phyloP scores from a whole-genome alignment of 2,888 invertebrate species.

The Cryptocephalus moraei region DNA sequence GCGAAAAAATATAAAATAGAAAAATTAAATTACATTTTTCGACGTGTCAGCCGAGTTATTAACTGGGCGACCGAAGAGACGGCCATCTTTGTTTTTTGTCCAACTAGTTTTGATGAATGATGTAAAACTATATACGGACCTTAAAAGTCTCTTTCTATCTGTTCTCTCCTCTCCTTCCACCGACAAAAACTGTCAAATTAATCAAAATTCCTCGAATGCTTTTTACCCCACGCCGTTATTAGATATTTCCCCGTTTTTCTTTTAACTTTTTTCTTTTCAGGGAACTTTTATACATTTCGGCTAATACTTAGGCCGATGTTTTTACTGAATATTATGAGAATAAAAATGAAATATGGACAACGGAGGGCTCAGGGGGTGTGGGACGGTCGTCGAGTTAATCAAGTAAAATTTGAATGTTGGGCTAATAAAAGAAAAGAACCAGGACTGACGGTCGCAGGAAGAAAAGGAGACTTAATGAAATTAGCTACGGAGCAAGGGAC shows the following conservation, averaged over 20 bases:
- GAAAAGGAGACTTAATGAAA: not conserved
- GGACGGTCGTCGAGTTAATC: not conserved
- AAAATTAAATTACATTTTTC: slow-evolving; percentile 4
- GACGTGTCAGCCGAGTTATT: slow-evolving; percentile 31
- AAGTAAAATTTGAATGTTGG: not conserved
- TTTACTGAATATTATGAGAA: slow-evolving; percentile 12
- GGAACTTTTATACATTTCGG: slow-evolving; percentile 14
- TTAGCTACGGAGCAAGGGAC: not conserved
- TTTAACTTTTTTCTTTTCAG: slow-evolving; percentile 10
- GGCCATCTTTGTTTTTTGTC: slow-evolving; percentile 31
- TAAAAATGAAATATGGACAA: slow-evolving; percentile 13
- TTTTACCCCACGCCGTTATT: slow-evolving; percentile 23
- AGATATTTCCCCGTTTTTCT: slow-evolving; percentile 21
- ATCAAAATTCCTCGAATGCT: slow-evolving; percentile 29
- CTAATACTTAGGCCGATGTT: slow-evolving; percentile 13
- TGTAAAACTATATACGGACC: slow-evolving; percentile 28
- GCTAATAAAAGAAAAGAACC: not conserved
- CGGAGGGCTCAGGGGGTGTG: slow-evolving; percentile 5
- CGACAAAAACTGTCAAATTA: slow-evolving; percentile 31
- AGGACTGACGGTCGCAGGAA: not conserved
- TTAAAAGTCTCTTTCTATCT: slow-evolving; percentile 21
- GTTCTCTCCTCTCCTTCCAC: slow-evolving; percentile 7
- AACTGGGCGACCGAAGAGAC: slow-evolving; percentile 25
- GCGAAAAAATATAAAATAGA: not conserved
- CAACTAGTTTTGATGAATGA: slow-evolving; percentile 30